phyloP scores from a whole-genome alignment of 2,888 invertebrate genomes.

The Protophormia terraenovae region DNA sequence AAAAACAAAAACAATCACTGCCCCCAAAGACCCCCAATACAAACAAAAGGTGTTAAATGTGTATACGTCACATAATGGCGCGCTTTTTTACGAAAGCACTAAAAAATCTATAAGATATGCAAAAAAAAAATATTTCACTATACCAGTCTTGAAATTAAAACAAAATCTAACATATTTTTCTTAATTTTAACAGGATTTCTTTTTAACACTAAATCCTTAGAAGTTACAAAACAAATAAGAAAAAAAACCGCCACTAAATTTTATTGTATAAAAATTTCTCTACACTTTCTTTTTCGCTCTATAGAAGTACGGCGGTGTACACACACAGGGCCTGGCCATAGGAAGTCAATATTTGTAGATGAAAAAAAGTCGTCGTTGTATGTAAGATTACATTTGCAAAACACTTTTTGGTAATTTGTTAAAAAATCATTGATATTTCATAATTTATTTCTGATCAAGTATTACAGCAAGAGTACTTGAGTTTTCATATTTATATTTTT shows the following conservation, averaged over 20 bases:
- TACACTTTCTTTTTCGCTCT: constrained; percentile 78
- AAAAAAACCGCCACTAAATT: constrained; percentile 60
- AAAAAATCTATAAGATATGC: background rate
- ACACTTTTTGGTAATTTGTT: background rate
- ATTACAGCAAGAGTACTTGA: background rate
- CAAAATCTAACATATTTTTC: background rate
- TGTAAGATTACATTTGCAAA: background rate
- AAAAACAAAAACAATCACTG: background rate
- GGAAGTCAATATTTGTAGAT: constrained; percentile 46
- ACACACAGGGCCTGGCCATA: constrained; percentile 62
- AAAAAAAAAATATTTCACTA: background rate
- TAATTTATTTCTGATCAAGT: constrained; percentile 1
- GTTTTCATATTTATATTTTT: background rate
- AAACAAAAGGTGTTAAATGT: constrained; percentile 68
- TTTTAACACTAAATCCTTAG: constrained; percentile 21
- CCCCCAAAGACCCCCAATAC: constrained; percentile 7
- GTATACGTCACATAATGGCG: constrained; percentile 79
- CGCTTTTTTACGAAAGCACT: constrained; percentile 74
- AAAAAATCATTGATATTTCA: background rate
- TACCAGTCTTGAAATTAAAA: too few relatives aligned
- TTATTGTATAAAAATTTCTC: constrained; percentile 78
- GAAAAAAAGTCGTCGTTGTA: constrained; percentile 25
- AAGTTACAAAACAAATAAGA: background rate
- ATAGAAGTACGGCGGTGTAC: constrained; percentile 41
- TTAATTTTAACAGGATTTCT: background rate